Conservation (phyloP, 2,888 invertebrate genomes). For the Calameuta filiformis region DNA sequence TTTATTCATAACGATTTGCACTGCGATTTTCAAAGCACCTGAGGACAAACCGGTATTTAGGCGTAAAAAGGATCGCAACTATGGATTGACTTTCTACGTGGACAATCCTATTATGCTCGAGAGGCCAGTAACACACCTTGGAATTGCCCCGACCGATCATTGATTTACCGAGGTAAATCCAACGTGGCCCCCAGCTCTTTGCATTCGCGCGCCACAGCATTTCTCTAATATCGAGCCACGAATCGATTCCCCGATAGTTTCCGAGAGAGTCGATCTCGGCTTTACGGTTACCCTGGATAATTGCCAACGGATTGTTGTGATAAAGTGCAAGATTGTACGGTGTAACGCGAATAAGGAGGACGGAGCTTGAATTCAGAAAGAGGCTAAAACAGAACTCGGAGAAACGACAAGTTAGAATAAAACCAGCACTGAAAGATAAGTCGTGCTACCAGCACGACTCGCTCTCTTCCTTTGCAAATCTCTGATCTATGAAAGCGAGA, state of each 20-base stretch:
- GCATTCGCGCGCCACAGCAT: background rate
- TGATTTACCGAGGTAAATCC: conserved; percentile 3
- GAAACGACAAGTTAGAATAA: background rate
- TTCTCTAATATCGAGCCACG: background rate
- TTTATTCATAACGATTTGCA: background rate
- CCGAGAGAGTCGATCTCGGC: background rate
- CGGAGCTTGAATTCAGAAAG: background rate
- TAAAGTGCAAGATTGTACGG: background rate
- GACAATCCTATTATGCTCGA: conserved; percentile 9
- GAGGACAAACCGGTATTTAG: conserved; percentile 3
- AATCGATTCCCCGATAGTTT: background rate
- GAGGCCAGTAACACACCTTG: background rate
- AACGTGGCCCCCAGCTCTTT: background rate
- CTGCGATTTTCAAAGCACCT: background rate
- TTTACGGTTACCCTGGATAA: background rate
- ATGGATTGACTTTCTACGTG: conserved; percentile 7
- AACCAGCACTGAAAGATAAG: background rate
- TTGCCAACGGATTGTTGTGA: background rate
- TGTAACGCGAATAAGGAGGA: background rate
- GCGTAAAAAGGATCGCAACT: background rate
- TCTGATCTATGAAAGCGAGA: conserved; percentile 26
- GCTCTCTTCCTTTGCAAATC: conserved; percentile 18
- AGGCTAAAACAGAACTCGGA: background rate
- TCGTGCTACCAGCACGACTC: background rate
- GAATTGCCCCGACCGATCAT: conserved; percentile 4